A percentile compares a stretch with the other conserved stretches of the same genome.
phyloP scores from a whole-genome alignment of 2,888 invertebrate genomes.

The Xestia rhomboidea region DNA sequence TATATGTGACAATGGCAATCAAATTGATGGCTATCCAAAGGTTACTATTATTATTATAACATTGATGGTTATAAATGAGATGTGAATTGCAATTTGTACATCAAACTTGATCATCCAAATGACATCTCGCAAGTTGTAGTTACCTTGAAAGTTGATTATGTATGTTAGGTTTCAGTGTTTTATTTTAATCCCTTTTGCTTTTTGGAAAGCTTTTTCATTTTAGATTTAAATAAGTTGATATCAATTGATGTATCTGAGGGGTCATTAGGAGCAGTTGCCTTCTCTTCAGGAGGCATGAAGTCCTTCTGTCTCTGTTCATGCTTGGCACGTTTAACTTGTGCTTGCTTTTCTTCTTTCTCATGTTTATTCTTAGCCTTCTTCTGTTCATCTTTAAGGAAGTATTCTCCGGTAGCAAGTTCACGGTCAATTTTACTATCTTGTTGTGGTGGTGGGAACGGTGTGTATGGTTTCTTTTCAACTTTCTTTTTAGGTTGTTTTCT shows the following conservation, averaged over 20 bases:
- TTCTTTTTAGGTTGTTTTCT: conserved; percentile 97
- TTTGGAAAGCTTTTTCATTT: conserved; percentile 93
- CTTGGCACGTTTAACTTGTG: conserved; percentile 93
- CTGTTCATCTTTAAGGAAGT: conserved; percentile 97
- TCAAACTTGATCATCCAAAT: conserved; percentile 11
- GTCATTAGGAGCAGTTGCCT: conserved; percentile 67
- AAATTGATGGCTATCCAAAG: too few relatives aligned
- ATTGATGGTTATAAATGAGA: neutral
- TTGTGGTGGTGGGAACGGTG: conserved; percentile 99
- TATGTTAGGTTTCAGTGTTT: conserved; percentile 25
- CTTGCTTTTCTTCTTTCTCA: conserved; percentile 95
- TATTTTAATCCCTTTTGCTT: conserved; percentile 77
- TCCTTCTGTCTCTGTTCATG: conserved; percentile 95
- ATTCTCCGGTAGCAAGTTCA: conserved; percentile 98
- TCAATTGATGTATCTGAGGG: conserved; percentile 88
- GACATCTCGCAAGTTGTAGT: neutral
- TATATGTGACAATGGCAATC: too few relatives aligned
- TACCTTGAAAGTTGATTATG: conserved; percentile 1
- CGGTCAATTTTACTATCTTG: conserved; percentile 98
- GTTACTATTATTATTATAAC: neutral
- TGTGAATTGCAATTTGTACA: neutral
- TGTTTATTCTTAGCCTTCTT: conserved; percentile 93
- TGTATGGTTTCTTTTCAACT: conserved; percentile 97
- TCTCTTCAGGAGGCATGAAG: conserved; percentile 95
- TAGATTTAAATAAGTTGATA: conserved; percentile 93